Percentiles rank a stretch among this genome's conserved stretches.
Conservation (phyloP, 2,888 invertebrate species). For the Tridacna gigas region DNA sequence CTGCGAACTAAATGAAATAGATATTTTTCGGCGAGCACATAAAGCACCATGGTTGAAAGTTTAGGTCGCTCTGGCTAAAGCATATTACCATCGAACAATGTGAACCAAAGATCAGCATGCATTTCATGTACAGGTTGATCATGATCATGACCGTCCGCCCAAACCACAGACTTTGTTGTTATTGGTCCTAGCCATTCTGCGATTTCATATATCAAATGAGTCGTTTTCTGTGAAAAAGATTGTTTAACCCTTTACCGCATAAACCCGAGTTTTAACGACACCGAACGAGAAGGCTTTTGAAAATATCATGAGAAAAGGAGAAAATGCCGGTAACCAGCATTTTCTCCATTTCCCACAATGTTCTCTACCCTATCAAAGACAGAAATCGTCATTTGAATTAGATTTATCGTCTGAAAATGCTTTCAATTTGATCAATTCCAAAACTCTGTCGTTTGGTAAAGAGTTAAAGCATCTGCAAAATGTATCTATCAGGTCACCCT, state of each 20-base stretch:
- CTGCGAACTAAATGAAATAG: too few relatives aligned
- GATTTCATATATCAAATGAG: too few relatives aligned
- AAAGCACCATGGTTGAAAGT: too few relatives aligned
- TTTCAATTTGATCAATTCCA: not conserved
- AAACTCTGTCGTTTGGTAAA: not conserved
- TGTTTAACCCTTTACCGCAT: not conserved
- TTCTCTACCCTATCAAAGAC: not conserved
- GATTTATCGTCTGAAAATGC: not conserved
- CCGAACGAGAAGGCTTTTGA: not conserved
- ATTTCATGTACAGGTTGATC: too few relatives aligned
- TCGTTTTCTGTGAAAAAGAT: not conserved
- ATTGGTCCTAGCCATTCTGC: too few relatives aligned
- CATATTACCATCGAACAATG: too few relatives aligned
- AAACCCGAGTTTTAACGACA: not conserved
- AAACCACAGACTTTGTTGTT: too few relatives aligned
- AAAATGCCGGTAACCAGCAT: not conserved
- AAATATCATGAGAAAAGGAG: not conserved
- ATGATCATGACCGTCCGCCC: too few relatives aligned
- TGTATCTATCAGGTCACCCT: too few relatives aligned
- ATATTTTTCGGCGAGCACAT: too few relatives aligned
- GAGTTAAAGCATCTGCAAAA: not conserved
- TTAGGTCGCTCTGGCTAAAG: too few relatives aligned
- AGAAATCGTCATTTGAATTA: not conserved
- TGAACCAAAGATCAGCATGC: too few relatives aligned
- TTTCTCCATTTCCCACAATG: not conserved